Conservation (phyloP, 2,888 invertebrate genomes). For the Seira sanloemensis region DNA sequence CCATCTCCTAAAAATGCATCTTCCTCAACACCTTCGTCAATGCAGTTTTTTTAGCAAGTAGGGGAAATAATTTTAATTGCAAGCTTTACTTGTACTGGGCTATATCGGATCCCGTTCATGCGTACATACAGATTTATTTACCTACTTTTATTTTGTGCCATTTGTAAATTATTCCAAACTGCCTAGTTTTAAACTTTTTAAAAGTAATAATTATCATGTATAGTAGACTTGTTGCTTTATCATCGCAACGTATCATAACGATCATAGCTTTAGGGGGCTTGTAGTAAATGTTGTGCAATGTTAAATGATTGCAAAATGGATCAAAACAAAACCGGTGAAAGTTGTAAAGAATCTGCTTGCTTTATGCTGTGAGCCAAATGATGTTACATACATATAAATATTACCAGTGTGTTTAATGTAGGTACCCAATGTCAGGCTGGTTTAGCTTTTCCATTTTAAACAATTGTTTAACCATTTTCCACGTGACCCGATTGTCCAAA, state of each 20-base stretch:
- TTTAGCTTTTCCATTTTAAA: too few species aligned
- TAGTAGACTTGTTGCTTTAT: too few species aligned
- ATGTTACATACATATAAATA: neutral
- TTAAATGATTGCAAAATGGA: neutral
- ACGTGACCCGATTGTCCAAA: neutral
- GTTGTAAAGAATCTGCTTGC: slow-evolving; percentile 33
- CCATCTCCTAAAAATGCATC: neutral
- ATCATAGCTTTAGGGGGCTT: too few species aligned
- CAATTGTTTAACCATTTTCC: neutral
- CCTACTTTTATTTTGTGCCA: neutral
- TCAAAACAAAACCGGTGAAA: slow-evolving; percentile 50
- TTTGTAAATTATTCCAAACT: neutral
- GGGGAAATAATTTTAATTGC: neutral
- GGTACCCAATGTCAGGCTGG: too few species aligned
- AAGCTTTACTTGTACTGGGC: too few species aligned
- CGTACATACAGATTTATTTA: too few species aligned
- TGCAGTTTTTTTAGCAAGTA: slow-evolving; percentile 49
- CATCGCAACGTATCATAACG: too few species aligned
- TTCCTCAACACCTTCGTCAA: slow-evolving; percentile 22
- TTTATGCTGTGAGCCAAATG: neutral
- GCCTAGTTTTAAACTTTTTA: neutral
- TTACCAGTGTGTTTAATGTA: neutral
- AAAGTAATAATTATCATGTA: too few species aligned
- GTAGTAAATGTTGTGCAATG: neutral
- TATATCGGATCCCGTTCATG: too few species aligned